These are phyloP conservation scores for Himalopsyche anomala DNA, from an alignment of 2,888 invertebrate species.

Conservation along the genomic window DNA sequence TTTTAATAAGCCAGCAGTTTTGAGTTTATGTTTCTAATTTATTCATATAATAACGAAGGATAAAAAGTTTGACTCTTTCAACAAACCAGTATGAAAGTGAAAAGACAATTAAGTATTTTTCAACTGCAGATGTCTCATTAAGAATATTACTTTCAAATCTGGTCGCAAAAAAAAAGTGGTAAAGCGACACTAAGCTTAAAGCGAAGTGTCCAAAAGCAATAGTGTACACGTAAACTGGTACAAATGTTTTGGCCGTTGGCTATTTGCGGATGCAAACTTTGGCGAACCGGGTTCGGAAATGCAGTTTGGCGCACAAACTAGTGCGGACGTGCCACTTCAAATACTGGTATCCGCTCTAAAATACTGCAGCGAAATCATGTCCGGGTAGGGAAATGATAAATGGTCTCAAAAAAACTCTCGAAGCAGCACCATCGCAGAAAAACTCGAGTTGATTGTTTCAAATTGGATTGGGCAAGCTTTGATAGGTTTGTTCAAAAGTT, in stretches of 20 bases:
- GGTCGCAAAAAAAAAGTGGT: background rate
- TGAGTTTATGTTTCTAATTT: background rate
- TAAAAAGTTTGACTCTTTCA: background rate
- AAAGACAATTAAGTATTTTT: background rate
- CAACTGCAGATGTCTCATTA: background rate
- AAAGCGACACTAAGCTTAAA: background rate
- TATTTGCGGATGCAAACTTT: conserved; percentile 12
- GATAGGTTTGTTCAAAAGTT: too few species aligned
- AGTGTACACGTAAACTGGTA: background rate
- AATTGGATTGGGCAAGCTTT: too few species aligned
- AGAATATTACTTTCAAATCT: background rate
- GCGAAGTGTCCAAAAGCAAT: background rate
- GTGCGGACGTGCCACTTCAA: conserved; percentile 39
- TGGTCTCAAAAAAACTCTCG: too few species aligned
- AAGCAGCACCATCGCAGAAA: too few species aligned
- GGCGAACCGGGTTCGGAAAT: conserved; percentile 21
- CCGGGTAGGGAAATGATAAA: background rate
- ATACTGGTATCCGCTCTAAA: conserved; percentile 33
- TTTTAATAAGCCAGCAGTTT: background rate
- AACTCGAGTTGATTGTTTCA: too few species aligned
- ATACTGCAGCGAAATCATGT: conserved; percentile 18
- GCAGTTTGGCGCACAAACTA: background rate
- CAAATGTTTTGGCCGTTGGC: background rate
- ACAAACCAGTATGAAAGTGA: background rate
- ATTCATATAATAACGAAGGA: background rate